A percentile compares a stretch with the other conserved stretches of the same genome.
Evolutionary conservation across 2,797 vertebrate species (phyloP).

Genomic region (Staurois parvus): DNA sequence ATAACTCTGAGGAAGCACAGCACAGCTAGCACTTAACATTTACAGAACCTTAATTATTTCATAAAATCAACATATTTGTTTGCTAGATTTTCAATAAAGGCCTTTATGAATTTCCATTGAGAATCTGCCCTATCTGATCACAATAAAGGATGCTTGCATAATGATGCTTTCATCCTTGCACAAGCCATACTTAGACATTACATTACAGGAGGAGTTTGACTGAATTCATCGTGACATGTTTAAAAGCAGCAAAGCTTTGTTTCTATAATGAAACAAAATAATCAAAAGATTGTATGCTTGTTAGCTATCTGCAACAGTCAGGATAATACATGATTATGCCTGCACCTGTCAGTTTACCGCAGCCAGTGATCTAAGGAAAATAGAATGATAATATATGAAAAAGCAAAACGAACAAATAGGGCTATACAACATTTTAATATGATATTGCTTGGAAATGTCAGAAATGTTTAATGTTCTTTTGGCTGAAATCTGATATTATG

Average conservation of each 20-base stretch:
- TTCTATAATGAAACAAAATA: constrained; percentile 63
- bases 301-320: constrained; percentile 75
- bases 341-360: constrained; percentile 73
- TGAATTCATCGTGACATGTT: constrained; percentile 66
- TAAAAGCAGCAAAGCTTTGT: constrained; percentile 75
- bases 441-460: constrained; percentile 68
- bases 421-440: constrained; percentile 71
- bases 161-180: constrained; percentile 46
- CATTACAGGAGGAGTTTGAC: constrained; percentile 67
- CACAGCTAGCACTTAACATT: constrained; percentile 25
- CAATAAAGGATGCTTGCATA: constrained; percentile 48
- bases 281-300: constrained; percentile 69
- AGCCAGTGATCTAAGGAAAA: constrained; percentile 72
- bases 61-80: constrained; percentile 62
- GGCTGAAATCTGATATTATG: constrained; percentile 51
- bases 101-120: constrained; percentile 44
- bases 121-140: constrained; percentile 50
- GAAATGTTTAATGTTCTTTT: constrained; percentile 67
- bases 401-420: constrained; percentile 70
- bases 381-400: constrained; percentile 74
- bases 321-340: constrained; percentile 74
- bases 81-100: constrained; percentile 50
- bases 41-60: constrained; percentile 37
- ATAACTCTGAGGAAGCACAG: constrained; percentile 57
- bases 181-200: constrained; percentile 62